phyloP scores from a whole-genome alignment of 2,113 vertebrate genomes.

The Periophthalmodon schlosseri region DNA sequence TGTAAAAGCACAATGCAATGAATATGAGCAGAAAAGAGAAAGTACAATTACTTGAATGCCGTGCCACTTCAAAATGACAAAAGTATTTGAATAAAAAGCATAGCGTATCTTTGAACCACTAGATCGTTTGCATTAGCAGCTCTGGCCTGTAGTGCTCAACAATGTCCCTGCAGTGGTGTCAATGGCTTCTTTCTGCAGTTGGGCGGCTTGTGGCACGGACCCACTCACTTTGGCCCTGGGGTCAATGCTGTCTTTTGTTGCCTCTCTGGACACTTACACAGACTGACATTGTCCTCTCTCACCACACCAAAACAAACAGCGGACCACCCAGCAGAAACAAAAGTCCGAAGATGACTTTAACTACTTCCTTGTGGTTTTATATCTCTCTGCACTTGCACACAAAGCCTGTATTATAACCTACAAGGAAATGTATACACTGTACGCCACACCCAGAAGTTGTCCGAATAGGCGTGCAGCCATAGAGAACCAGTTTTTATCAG shows the following conservation, averaged over 20 bases:
- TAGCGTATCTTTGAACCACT: slow-evolving; percentile 10
- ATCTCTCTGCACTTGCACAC: slow-evolving; percentile 9
- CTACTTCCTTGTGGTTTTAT: slow-evolving; percentile 53
- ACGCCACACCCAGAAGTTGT: slow-evolving; percentile 9
- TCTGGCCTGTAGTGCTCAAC: slow-evolving; percentile 22
- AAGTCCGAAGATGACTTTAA: slow-evolving; percentile 40
- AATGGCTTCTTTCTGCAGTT: slow-evolving; percentile 68
- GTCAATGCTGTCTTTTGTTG: slow-evolving; percentile 77
- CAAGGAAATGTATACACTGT: slow-evolving; percentile 6
- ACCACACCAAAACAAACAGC: slow-evolving; percentile 75
- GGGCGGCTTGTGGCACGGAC: slow-evolving; percentile 56
- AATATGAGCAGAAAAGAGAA: neutral
- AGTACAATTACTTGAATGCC: neutral
- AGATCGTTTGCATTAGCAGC: slow-evolving; percentile 25
- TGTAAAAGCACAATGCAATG: neutral
- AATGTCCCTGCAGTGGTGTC: slow-evolving; percentile 48
- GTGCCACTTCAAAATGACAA: neutral
- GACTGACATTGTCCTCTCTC: slow-evolving; percentile 66
- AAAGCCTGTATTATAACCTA: slow-evolving; percentile 32
- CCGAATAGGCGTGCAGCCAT: slow-evolving; percentile 10
- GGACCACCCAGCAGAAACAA: slow-evolving; percentile 65
- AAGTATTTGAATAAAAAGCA: neutral
- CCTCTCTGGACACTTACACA: slow-evolving; percentile 58
- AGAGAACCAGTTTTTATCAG: slow-evolving; percentile 51
- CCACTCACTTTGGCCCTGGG: slow-evolving; percentile 47